Base-by-base conservation (phyloP, 2,797 vertebrate species). In the Scolopax rusticola region DNA sequence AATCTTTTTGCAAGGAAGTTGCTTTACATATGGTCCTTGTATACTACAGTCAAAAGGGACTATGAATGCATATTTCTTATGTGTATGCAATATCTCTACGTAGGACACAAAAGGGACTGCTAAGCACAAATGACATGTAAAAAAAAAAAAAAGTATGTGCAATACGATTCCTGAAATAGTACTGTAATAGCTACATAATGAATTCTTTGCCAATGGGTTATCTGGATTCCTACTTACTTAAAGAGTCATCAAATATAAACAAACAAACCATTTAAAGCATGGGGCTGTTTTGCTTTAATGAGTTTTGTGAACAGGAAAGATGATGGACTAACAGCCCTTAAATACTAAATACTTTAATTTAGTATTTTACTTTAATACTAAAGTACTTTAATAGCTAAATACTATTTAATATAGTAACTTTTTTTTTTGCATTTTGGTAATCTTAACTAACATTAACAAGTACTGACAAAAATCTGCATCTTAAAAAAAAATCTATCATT, bases 131-230 rank as follows among this genome's bases (percentile, higher is more conserved):
- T 38, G 61, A 59, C 33, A 56, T 76, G 32, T 74, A n/a, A 71
- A 75, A 71, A 75, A 41, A 41, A 41, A 41, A 41, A 89, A 92
- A 57, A 28, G 11, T 11, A 30, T 54, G 27, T 85, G 36, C 40
- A 51, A 2, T 64, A 11, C 3, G 21, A 43, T 77, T 80, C 50
- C 73, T 77, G 56, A 70, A 84, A 73, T 13, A 75, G 9, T 69
- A 18, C 28, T 54, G 5, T 32, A 83, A 36, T 24, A 68, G 9
- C 84, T 64, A 38, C 20, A 5, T 60, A 88, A 95, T 63, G n/a
- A 77, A 53, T 89, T 88, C 21, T 89, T 89, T 95, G 43, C 50
- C 48, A 74, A 89, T 40, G 87, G 70, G 65, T 94, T 89, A 79
- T 69, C 85, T 50, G 54, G 38, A 69, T 84, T 75, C 79, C 56